phyloP scores from a whole-genome alignment of 2,113 vertebrate genomes.

The Saccopteryx leptura region DNA sequence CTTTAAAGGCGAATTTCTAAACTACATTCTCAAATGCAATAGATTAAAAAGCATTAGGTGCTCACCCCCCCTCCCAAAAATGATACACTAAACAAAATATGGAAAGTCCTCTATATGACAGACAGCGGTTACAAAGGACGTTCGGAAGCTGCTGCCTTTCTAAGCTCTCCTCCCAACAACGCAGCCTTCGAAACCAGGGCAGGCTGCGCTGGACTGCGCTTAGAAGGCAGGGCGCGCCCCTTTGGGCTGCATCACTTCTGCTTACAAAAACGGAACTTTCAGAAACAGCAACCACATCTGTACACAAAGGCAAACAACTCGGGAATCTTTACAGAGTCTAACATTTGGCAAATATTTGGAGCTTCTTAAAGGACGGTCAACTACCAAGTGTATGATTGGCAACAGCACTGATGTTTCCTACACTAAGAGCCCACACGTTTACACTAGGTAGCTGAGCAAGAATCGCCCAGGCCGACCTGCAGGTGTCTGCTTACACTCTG shows the following conservation, averaged over 20 bases:
- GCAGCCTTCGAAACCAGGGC: slow-evolving; percentile 27
- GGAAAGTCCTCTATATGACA: neutral
- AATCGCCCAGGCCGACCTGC: neutral
- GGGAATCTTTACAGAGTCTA: neutral
- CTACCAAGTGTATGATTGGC: neutral
- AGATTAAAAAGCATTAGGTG: slow-evolving; percentile 70
- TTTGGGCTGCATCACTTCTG: neutral
- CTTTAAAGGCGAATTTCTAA: slow-evolving; percentile 67
- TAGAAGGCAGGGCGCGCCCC: neutral
- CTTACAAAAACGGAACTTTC: neutral
- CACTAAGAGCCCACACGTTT: neutral
- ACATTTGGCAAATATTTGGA: slow-evolving; percentile 51
- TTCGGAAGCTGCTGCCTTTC: neutral
- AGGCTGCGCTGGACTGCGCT: neutral
- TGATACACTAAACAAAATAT: neutral
- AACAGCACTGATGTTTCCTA: neutral
- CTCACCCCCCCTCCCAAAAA: slow-evolving; percentile 36
- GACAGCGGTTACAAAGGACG: slow-evolving; percentile 45
- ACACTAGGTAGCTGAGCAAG: neutral
- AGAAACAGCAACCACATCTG: neutral
- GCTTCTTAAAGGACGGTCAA: neutral
- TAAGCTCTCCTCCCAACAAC: neutral
- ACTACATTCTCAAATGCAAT: slow-evolving; percentile 63
- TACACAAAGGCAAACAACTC: neutral
- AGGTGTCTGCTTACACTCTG: neutral